These are phyloP conservation scores for Nomada goodeniana DNA, from an alignment of 2,888 invertebrate species.

Conservation along the genomic window DNA sequence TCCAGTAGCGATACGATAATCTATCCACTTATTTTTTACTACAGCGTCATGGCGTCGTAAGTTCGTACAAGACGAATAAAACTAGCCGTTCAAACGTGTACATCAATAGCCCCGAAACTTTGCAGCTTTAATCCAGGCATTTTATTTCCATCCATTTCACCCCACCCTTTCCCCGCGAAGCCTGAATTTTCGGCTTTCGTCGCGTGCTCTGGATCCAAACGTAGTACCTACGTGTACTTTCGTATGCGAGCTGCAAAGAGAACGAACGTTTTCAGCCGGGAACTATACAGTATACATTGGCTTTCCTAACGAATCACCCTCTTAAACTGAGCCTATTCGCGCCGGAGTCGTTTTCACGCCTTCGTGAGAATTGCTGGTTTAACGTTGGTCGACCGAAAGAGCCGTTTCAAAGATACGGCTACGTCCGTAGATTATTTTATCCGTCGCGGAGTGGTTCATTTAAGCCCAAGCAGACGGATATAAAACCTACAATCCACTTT, in stretches of 20 bases:
- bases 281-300: background rate
- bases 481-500: conserved; percentile 32
- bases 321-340: conserved; percentile 7
- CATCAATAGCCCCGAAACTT: too few relatives aligned
- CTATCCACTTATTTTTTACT: too few relatives aligned
- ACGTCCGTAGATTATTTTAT: conserved; percentile 49
- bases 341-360: conserved; percentile 22
- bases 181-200: conserved; percentile 1
- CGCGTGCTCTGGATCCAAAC: background rate
- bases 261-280: too few relatives aligned
- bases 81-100: too few relatives aligned
- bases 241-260: too few relatives aligned
- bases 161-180: background rate
- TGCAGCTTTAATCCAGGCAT: too few relatives aligned
- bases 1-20: too few relatives aligned
- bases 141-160: background rate
- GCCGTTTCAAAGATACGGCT: conserved; percentile 25
- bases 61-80: too few relatives aligned
- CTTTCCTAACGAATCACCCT: conserved; percentile 27
- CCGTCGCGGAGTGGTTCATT: conserved; percentile 21
- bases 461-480: conserved; percentile 1
- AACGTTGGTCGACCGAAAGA: conserved; percentile 10
- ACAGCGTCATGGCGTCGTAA: too few relatives aligned
- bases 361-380: conserved; percentile 27
- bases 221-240: background rate